Base-by-base conservation (phyloP, 2,113 vertebrate genomes). In the Actinemys pallida region DNA sequence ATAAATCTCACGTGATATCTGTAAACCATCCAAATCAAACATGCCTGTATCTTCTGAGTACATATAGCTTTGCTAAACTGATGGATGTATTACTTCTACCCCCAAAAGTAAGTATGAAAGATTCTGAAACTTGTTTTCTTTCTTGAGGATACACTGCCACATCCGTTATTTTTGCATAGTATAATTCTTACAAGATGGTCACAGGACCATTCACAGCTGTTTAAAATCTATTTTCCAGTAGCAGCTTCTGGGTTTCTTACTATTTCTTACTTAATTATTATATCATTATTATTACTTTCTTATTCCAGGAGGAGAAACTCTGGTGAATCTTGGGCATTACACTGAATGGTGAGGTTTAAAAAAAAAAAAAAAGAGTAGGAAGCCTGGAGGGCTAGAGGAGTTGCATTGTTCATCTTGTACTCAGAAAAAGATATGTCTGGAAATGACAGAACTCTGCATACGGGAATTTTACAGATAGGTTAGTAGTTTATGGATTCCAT, bases 151-250 rank as follows among this genome's bases (percentile, higher is more conserved):
- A 54, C 29, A 52, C 13, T 86, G 35, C 10, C 91, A 45, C 49
- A 86, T 56, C 49, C 84, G n/a, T 17, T 88, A 49, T 69, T 86
- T 95, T 92, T 94, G 57, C 2, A 94, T 93, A 39, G 7, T 90
- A 49, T 84, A 88, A 84, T 83, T 93, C 50, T 85, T 95, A 85
- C 25, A 16, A 94, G 80, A 79, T 89, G 54, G 52, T 86, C 62
- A 89, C 89, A 86, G 3, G 81, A 39, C 19, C 75, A 52, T 84
- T 90, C 5, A 9, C 35, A 83, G 42, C 5, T 83, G 84, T 87
- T 91, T 93, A 56, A 91, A 88, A 76, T 53, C 2, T 80, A 1
- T 53, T 93, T 91, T 88, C 93, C 57, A 85, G 1, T 53, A 53
- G 7, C 8, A 93, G 84, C 54, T 5, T 65, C 56, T 86, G 39